phyloP scores from a whole-genome alignment of 2,113 vertebrate species.

The Cyrtonyx montezumae region DNA sequence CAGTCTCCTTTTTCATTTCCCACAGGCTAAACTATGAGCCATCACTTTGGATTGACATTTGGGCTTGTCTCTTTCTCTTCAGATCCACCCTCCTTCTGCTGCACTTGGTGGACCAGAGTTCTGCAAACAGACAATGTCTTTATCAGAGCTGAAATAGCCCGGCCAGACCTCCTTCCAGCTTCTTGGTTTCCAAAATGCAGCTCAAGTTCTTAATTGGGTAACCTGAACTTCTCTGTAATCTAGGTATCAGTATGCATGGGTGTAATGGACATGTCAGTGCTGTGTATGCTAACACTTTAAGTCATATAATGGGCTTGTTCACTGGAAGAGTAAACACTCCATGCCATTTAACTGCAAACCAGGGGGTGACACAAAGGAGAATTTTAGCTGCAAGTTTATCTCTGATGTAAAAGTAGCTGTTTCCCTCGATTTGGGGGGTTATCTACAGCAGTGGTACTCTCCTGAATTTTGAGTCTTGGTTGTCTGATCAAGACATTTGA shows the following conservation, averaged over 20 bases:
- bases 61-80: not conserved
- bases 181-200: not conserved
- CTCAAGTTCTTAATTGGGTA: slow-evolving; percentile 24
- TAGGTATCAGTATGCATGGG: not conserved
- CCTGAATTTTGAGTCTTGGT: not conserved
- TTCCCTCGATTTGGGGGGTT: not conserved
- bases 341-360: not conserved
- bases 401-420: not conserved
- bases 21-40: not conserved
- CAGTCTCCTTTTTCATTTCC: not conserved
- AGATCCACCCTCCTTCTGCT: not conserved
- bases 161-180: not conserved
- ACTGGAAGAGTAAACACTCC: slow-evolving; percentile 35
- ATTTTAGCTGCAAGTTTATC: not conserved
- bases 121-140: not conserved
- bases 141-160: not conserved
- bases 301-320: slow-evolving; percentile 36
- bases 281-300: not conserved
- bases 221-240: slow-evolving; percentile 43
- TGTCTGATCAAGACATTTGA: not conserved
- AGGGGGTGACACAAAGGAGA: not conserved
- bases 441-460: not conserved
- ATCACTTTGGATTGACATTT: not conserved
- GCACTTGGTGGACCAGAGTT: not conserved
- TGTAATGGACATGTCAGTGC: slow-evolving; percentile 23